Percentiles rank a stretch among this genome's conserved stretches.
These are phyloP conservation scores for Porites divaricata DNA, from an alignment of 92 coral and sea anemone species.

Conservation along the genomic window DNA sequence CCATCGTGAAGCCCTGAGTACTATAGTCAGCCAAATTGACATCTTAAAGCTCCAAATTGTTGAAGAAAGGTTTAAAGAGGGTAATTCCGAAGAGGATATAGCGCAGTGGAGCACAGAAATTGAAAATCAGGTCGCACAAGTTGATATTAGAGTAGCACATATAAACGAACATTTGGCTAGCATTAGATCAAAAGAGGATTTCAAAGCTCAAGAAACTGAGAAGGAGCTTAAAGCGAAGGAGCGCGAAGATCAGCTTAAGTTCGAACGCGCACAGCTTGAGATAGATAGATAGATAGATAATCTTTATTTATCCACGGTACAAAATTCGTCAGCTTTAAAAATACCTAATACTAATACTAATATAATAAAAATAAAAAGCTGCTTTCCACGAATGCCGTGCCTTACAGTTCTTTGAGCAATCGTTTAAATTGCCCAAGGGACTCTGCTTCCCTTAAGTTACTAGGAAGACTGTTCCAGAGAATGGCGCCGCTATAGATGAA, in stretches of 20 bases:
- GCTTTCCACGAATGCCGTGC: no score
- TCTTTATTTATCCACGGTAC: no score
- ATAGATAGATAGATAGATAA: no score
- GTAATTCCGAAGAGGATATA: background rate
- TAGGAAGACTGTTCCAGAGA: no score
- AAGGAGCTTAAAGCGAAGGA: background rate
- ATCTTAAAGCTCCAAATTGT: background rate
- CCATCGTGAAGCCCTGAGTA: background rate
- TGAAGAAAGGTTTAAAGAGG: background rate
- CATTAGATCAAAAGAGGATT: background rate
- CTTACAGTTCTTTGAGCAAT: no score
- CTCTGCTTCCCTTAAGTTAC: no score
- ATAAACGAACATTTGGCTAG: background rate
- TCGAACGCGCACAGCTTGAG: conserved; percentile 20
- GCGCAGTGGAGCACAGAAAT: background rate
- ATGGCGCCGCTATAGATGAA: no score
- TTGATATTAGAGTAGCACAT: background rate
- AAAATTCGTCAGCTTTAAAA: no score
- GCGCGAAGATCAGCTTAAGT: conserved; percentile 17
- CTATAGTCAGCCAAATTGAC: background rate
- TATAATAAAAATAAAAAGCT: no score
- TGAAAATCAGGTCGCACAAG: background rate
- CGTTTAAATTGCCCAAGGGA: no score
- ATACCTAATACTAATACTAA: no score
- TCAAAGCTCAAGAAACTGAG: conserved; percentile 8